Conservation (phyloP, 2,888 invertebrate genomes). For the Osmoderma eremita region DNA sequence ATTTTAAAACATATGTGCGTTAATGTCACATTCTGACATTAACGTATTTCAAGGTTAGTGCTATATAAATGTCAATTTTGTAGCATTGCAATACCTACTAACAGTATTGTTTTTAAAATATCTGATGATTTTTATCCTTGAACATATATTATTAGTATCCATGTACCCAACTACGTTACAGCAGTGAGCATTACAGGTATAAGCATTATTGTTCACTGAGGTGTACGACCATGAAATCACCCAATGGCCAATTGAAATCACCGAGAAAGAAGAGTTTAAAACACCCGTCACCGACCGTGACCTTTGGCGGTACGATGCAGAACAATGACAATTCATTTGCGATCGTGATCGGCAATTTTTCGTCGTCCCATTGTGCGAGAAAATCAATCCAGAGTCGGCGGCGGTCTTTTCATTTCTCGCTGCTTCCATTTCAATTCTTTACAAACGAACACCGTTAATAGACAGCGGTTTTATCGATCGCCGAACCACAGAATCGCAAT, state of each 20-base stretch:
- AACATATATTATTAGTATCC: too few relatives aligned
- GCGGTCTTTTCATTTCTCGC: slow-evolving; percentile 18
- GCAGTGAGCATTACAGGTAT: too few relatives aligned
- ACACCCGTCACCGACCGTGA: slow-evolving; percentile 27
- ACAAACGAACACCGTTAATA: slow-evolving; percentile 7
- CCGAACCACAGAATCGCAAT: not conserved
- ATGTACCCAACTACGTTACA: too few relatives aligned
- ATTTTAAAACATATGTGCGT: too few relatives aligned
- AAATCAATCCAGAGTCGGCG: slow-evolving; percentile 14
- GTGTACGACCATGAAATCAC: slow-evolving; percentile 15
- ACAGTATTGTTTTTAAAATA: too few relatives aligned
- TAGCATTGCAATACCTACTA: too few relatives aligned
- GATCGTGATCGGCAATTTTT: slow-evolving; percentile 33
- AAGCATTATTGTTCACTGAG: not conserved
- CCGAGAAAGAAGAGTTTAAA: slow-evolving; percentile 3
- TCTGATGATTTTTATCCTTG: too few relatives aligned
- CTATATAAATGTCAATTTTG: too few relatives aligned
- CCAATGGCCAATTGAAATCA: slow-evolving; percentile 13
- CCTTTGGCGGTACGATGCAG: not conserved
- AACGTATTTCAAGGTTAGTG: too few relatives aligned
- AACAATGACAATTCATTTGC: slow-evolving; percentile 21
- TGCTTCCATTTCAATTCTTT: slow-evolving; percentile 11
- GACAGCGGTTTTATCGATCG: not conserved
- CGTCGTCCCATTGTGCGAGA: slow-evolving; percentile 21
- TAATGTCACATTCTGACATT: too few relatives aligned